Evolutionary conservation across 30 jellyfish, hydroid and myxozoan species (phyloP).

Genomic region (Cassiopea xamachana): DNA sequence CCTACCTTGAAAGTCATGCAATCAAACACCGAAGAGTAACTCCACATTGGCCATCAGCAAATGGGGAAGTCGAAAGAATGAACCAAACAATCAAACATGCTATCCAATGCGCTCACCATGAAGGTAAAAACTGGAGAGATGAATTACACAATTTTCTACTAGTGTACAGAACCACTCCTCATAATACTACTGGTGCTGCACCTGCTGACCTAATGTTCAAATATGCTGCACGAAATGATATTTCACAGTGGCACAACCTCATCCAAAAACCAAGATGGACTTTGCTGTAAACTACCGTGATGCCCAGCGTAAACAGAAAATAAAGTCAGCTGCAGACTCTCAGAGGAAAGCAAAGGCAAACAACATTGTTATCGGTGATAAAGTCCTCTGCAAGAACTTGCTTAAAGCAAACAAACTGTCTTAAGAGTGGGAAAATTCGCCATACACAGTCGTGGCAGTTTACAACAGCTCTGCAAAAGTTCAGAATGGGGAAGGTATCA

Average conservation of each 20-base stretch:
- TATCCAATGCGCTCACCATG: constrained; percentile 15
- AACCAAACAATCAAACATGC: constrained; percentile 1
- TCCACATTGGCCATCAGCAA: constrained; percentile 29
- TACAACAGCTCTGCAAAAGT: not conserved
- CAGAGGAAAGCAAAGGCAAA: not conserved
- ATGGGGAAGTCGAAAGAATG: constrained; percentile 26
- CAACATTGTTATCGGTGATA: not conserved
- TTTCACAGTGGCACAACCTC: not conserved
- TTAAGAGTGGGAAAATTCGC: not conserved
- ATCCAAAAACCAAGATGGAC: not conserved
- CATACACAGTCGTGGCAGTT: not conserved
- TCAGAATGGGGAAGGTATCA: not conserved
- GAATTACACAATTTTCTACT: not conserved
- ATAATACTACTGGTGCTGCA: not conserved
- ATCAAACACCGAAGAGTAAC: constrained; percentile 14
- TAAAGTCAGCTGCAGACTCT: not conserved
- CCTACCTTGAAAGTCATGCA: not conserved
- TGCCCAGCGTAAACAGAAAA: not conserved
- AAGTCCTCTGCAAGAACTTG: not conserved
- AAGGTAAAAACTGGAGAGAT: not conserved
- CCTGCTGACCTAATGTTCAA: not conserved
- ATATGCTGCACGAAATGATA: not conserved
- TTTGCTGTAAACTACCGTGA: not conserved
- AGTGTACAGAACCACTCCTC: not conserved
- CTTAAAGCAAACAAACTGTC: not conserved